A percentile compares a stretch with the other conserved stretches of the same genome.
Evolutionary conservation across 2,113 vertebrate species (phyloP).

Genomic region (Silurus glanis): DNA sequence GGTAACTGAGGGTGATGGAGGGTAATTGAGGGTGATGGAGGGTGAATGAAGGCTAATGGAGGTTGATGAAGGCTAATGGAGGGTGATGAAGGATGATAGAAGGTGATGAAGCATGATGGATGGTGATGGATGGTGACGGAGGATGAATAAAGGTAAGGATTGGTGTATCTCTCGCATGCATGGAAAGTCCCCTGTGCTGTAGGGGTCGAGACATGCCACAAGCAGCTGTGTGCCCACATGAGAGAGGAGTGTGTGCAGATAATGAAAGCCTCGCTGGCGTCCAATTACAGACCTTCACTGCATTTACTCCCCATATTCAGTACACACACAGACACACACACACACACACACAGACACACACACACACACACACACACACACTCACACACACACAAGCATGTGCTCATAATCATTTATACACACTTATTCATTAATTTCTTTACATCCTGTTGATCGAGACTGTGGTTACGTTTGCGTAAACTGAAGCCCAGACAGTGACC

Average conservation of each 20-base stretch:
- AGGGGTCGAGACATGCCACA: slow-evolving; percentile 74
- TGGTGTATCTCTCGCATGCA: slow-evolving; percentile 39
- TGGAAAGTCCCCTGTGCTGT: slow-evolving; percentile 75
- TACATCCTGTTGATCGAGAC: background rate
- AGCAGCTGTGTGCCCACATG: slow-evolving; percentile 80
- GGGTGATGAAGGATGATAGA: background rate
- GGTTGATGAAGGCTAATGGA: background rate
- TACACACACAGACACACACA: background rate
- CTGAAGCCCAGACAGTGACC: background rate
- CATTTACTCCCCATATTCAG: slow-evolving; percentile 54
- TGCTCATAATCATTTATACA: background rate
- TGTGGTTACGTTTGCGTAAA: background rate
- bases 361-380: slow-evolving; percentile 24
- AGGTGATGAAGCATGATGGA: background rate
- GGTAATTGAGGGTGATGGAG: too few relatives aligned
- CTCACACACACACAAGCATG: slow-evolving; percentile 6
- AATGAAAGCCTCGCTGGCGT: slow-evolving; percentile 77
- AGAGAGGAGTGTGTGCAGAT: slow-evolving; percentile 72
- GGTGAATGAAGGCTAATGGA: background rate
- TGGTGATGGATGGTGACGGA: background rate
- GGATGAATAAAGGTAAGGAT: background rate
- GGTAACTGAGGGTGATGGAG: too few relatives aligned
- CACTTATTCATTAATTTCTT: slow-evolving; percentile 20
- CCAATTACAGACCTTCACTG: slow-evolving; percentile 75
- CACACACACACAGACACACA: slow-evolving; percentile 48